These are phyloP conservation scores for Tetranychus truncatus DNA, from an alignment of 2,888 invertebrate genomes.

Conservation along the genomic window DNA sequence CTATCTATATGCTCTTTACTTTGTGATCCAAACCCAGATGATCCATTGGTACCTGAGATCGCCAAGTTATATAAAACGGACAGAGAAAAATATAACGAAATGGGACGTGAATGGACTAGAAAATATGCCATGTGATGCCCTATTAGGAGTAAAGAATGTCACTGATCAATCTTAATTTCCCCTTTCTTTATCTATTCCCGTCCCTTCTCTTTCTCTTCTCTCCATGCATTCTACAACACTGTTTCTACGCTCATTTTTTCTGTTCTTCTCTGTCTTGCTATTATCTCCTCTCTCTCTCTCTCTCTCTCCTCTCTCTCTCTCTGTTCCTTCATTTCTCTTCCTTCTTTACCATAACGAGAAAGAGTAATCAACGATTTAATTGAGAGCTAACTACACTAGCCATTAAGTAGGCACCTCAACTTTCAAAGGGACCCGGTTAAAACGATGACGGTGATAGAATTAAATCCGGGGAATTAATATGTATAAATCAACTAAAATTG, in stretches of 20 bases:
- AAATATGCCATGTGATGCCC: constrained; percentile 37
- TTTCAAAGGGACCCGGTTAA: too few relatives aligned
- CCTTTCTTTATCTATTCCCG: background rate
- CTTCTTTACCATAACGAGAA: background rate
- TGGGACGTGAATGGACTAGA: constrained; percentile 99
- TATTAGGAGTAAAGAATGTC: background rate
- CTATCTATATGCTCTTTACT: constrained; percentile 99
- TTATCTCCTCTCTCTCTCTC: constrained; percentile 9
- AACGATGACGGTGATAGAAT: too few relatives aligned
- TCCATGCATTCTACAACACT: too few relatives aligned
- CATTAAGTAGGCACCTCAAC: too few relatives aligned
- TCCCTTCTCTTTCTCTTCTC: background rate
- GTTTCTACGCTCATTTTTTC: too few relatives aligned
- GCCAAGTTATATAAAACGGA: constrained; percentile 99
- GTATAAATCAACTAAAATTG: too few relatives aligned
- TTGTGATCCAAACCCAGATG: constrained; percentile 99
- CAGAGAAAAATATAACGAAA: constrained; percentile 97
- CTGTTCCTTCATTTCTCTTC: background rate
- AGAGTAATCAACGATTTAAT: too few relatives aligned
- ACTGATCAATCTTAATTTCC: background rate
- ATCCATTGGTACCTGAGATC: constrained; percentile 99
- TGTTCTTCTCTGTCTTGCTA: background rate
- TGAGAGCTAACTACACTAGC: too few relatives aligned
- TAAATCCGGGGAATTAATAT: too few relatives aligned
- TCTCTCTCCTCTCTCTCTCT: constrained; percentile 12